Conservation (phyloP, 2,113 vertebrate genomes). For the Nycticryphes semicollaris region DNA sequence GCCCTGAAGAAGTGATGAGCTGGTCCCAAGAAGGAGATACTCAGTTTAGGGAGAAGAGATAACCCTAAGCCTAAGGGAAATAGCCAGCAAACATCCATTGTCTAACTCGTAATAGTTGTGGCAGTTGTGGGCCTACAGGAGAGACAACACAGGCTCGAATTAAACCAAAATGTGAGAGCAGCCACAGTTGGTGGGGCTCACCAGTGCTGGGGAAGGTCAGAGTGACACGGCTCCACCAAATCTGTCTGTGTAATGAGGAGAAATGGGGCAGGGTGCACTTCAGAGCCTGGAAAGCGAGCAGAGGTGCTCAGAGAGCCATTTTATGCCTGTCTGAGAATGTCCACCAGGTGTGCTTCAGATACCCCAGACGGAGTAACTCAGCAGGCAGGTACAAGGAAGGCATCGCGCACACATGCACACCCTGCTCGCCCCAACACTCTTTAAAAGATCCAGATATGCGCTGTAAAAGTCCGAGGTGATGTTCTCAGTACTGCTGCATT, state of each 20-base stretch:
- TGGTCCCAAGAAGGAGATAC: background rate
- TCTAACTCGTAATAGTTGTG: background rate
- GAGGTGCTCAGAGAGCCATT: background rate
- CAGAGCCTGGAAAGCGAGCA: background rate
- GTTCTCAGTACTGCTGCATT: background rate
- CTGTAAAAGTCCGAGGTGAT: background rate
- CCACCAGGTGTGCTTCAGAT: background rate
- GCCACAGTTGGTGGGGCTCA: accelerated
- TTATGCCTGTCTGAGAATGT: background rate
- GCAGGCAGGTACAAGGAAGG: background rate
- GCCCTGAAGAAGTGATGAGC: background rate
- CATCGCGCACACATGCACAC: accelerated
- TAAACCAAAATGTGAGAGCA: background rate
- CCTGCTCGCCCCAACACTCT: accelerated
- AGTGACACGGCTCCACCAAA: accelerated
- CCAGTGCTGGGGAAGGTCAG: background rate
- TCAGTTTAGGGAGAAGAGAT: background rate
- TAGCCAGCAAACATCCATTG: background rate
- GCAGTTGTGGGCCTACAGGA: background rate
- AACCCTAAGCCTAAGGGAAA: background rate
- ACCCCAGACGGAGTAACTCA: background rate
- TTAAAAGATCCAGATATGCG: background rate
- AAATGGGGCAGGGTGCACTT: background rate
- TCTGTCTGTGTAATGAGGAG: background rate
- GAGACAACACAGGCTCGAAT: background rate